Conservation (phyloP, 2,888 invertebrate species). For the Agriopis leucophaearia region DNA sequence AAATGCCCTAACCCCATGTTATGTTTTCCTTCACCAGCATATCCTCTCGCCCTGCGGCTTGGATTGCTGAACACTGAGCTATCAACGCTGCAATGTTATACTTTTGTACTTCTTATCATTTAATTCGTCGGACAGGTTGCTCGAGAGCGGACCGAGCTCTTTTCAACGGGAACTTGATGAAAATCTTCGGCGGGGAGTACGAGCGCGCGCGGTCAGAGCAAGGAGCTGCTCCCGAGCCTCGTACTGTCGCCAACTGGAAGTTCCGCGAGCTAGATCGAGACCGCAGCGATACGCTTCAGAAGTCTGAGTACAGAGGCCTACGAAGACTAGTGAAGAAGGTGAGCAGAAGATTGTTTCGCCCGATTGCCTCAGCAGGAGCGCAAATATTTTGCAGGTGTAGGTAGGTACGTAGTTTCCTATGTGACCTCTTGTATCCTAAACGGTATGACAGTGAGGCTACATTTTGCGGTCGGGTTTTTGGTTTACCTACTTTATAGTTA, state of each 20-base stretch:
- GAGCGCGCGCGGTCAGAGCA: slow-evolving; percentile 73
- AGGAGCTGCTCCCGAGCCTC: slow-evolving; percentile 69
- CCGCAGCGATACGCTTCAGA: slow-evolving; percentile 91
- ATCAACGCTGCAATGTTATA: no score
- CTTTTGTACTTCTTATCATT: not conserved
- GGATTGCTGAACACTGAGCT: no score
- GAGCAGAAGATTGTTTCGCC: slow-evolving; percentile 10
- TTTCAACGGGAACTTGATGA: slow-evolving; percentile 94
- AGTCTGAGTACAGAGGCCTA: slow-evolving; percentile 93
- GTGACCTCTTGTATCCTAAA: no score
- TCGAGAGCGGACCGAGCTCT: slow-evolving; percentile 90
- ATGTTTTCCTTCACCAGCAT: no score
- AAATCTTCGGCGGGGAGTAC: slow-evolving; percentile 94
- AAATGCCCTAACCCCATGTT: no score
- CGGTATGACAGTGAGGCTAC: no score
- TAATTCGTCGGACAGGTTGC: slow-evolving; percentile 83
- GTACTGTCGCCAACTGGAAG: slow-evolving; percentile 94
- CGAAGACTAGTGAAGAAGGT: slow-evolving; percentile 93
- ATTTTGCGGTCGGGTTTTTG: not conserved
- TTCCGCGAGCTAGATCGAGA: slow-evolving; percentile 94
- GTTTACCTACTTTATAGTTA: not conserved
- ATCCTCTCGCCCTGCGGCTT: no score
- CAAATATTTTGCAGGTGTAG: not conserved
- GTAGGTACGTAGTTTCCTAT: no score
- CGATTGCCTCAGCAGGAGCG: not conserved